phyloP scores from a whole-genome alignment of 2,113 vertebrate genomes.

The Spea bombifrons region DNA sequence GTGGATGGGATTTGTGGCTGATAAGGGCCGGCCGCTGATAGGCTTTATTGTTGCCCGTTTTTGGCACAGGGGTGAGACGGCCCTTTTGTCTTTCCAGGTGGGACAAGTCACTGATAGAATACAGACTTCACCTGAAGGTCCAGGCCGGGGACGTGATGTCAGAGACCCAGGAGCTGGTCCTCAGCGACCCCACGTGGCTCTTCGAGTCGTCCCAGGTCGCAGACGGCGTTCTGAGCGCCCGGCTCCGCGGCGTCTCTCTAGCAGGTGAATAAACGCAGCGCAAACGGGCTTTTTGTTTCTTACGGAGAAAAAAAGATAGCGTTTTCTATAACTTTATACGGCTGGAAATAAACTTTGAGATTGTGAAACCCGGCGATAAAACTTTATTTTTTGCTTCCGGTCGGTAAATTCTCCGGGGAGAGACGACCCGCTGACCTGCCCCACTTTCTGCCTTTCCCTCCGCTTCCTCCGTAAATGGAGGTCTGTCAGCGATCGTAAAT shows the following conservation, averaged over 20 bases:
- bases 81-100: conserved; percentile 18
- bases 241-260: conserved; percentile 9
- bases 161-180: conserved; percentile 13
- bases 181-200: conserved; percentile 18
- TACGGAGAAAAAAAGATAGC: neutral
- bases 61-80: neutral
- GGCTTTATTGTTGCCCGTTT: neutral
- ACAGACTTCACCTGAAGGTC: conserved; percentile 26
- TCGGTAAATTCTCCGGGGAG: neutral
- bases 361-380: neutral
- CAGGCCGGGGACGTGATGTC: conserved; percentile 25
- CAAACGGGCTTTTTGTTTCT: no score
- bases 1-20: no score
- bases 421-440: conserved; percentile 11
- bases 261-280: conserved; percentile 8
- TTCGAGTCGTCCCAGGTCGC: neutral
- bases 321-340: no score
- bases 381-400: neutral
- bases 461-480: neutral
- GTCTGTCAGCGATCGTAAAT: neutral
- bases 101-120: conserved; percentile 20
- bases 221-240: conserved; percentile 2
- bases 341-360: neutral
- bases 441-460: neutral
- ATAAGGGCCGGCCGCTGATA: neutral